Evolutionary conservation across 1,140 invertebrate species (phyloP).

Genomic region (Ladona fulva): DNA sequence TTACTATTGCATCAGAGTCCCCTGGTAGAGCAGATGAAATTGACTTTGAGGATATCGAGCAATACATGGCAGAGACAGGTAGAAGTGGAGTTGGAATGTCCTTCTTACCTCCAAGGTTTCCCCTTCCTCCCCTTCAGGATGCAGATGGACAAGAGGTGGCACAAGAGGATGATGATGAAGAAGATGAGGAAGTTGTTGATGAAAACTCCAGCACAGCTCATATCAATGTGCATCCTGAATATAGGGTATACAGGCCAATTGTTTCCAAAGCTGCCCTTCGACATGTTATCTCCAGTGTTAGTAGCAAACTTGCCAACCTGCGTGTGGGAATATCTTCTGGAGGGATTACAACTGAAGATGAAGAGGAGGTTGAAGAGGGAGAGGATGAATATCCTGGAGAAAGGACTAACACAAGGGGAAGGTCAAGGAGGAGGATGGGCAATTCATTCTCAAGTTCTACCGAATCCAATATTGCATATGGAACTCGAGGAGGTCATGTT

Average conservation of each 20-base stretch:
- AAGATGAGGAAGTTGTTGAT: not conserved
- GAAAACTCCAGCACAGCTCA: constrained; percentile 35
- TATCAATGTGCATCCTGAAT: constrained; percentile 58
- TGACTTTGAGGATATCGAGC: constrained; percentile 46
- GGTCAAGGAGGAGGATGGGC: not conserved
- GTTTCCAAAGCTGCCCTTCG: constrained; percentile 37
- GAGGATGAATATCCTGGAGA: constrained; percentile 17
- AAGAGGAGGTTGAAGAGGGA: not conserved
- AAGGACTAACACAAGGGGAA: constrained; percentile 14
- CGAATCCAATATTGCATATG: not conserved
- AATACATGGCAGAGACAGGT: constrained; percentile 45
- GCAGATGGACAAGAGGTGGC: constrained; percentile 35
- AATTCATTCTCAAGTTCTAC: not conserved
- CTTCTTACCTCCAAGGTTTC: constrained; percentile 15
- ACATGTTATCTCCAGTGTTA: constrained; percentile 36
- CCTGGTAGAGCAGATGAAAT: constrained; percentile 37
- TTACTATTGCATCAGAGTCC: constrained; percentile 60
- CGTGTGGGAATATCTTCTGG: constrained; percentile 22
- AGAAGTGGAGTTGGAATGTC: not conserved
- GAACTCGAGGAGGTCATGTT: constrained; percentile 16
- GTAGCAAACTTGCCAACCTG: constrained; percentile 29
- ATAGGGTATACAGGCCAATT: constrained; percentile 61
- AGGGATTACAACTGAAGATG: constrained; percentile 15
- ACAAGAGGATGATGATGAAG: not conserved
- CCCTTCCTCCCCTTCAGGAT: constrained; percentile 28